Base-by-base conservation (phyloP, 2,888 invertebrate genomes). In the Phrixothrix hirtus region DNA sequence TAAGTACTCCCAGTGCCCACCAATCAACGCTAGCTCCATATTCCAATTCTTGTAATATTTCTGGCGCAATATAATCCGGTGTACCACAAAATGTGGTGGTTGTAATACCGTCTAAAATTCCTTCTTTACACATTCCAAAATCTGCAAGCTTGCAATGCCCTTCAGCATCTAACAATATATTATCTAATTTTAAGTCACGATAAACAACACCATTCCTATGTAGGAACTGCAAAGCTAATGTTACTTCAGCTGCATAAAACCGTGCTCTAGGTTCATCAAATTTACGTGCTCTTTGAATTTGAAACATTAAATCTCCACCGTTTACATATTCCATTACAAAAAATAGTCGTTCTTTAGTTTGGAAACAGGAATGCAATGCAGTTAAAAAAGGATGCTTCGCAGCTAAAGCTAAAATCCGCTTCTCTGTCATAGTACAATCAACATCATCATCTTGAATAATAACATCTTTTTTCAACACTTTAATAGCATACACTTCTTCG, bases 271-370 rank as follows among this genome's bases (percentile, higher is more conserved):
- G 88, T 77, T 98, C 97, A 77, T 98, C 97, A 79, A 99, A 99
- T 79, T 97, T 97, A 58, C 97, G 83, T 56, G 97, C 95, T 70
- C 94, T 85, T 79, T 99, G 98, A 66, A 99, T 99, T 86, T 99
- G 98, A 82, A 97, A 97, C 96, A 97, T 97, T 67, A 97, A 82
- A 79, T 94, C 97, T 65, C 97, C 98, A 63, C 98, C 99, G 78
- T 97, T 95, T 43, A 99, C 97, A 78, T 97, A 98, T 79, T 98
- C 98, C 98, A 99, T 99, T 61, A 98, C 96, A 79, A 99, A 98
- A 83, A 97, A 98, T 61, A 99, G 82, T 7, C 75, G 64, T 67
- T 87, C 87, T 75, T 86, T 84, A 47, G 97, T 98, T 79, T 98
- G 98, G 83, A 96, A 98, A 80, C 94, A 95, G 72, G 90, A 95